Evolutionary conservation across 2,888 invertebrate species (phyloP), one percentile per base, ranked within the genome.

Genomic region (Neoascia interrupta): DNA sequence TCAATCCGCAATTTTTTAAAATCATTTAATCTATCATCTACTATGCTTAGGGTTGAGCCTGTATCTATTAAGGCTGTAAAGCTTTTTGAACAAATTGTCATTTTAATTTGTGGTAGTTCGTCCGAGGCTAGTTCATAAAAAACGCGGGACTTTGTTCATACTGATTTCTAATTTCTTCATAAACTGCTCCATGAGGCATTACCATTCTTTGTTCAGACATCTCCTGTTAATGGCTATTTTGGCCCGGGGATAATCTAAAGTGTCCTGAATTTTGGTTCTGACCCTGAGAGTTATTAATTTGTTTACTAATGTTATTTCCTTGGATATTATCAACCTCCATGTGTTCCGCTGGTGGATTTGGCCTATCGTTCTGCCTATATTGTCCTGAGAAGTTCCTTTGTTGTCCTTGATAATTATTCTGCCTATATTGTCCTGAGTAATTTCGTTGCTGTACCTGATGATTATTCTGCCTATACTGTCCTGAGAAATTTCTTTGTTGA

Each of bases 91-190:
- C 15, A 5, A 2, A 47, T 47, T 10, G 47, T 26, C 11, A 45
- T 49, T 16, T 26, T 51, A n/a, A 34, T 31, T 31, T 36, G 36
- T 2, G 53, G 23, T 53, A 53, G 8, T 13, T 53, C 21, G 19
- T 34, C 51, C 36, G 51, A 51, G 23, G 53, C 37, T 53, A 37
- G 23, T 53, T 53, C 37, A 23, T 53, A 53, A 53, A 53, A 53
- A 53, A 53, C 13, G 21, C 21, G n/a, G 45, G 13, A 13, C 13
- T 45, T 45, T 45, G 23, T 45, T 23, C 13, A 45, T 36, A 4
- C 13, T 53, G 11, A 36, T 21, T 36, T 36, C 36, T 13, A 11
- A 6, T 36, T 19, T 21, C 19, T 34, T 18, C 21, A 8, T n/a
- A 10, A 19, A 13, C 26, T 31, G 10, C 11, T 45, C 11, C n/a